Percentiles rank a stretch among this genome's conserved stretches.
phyloP scores from a whole-genome alignment of 2,797 vertebrate species.

The Xiphophorus birchmanni region DNA sequence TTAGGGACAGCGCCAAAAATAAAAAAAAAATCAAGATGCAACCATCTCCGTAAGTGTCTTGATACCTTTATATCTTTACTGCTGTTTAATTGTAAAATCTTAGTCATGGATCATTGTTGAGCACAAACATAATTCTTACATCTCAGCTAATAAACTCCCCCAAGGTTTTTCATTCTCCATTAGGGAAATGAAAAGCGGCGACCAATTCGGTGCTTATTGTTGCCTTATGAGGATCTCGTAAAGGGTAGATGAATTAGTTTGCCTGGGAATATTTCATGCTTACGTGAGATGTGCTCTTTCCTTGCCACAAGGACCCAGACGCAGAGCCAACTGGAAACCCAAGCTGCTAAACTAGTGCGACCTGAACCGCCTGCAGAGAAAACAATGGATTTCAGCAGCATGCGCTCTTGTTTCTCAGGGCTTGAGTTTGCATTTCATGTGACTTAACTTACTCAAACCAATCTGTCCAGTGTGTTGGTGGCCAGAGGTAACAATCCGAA shows the following conservation, averaged over 20 bases:
- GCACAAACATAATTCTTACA: constrained; percentile 57
- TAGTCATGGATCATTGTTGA: constrained; percentile 37
- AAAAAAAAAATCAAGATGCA: constrained; percentile 22
- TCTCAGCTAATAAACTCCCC: constrained; percentile 58
- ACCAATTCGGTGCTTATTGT: constrained; percentile 58
- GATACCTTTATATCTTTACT: constrained; percentile 35
- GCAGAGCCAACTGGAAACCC: constrained; percentile 50
- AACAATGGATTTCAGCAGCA: constrained; percentile 57
- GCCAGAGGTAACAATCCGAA: constrained; percentile 6
- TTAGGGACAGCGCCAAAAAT: constrained; percentile 45
- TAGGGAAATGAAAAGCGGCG: constrained; percentile 71
- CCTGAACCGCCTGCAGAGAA: constrained; percentile 59
- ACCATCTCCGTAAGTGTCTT: constrained; percentile 35
- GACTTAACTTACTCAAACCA: constrained; percentile 74
- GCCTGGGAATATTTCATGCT: constrained; percentile 48
- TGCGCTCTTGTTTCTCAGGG: constrained; percentile 28
- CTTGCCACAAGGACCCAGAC: constrained; percentile 29
- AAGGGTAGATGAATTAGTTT: constrained; percentile 59
- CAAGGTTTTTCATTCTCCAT: constrained; percentile 64
- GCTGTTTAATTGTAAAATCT: constrained; percentile 36
- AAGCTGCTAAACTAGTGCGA: constrained; percentile 50
- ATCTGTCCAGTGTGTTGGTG: constrained; percentile 54
- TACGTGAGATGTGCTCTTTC: constrained; percentile 21
- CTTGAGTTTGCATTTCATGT: constrained; percentile 58
- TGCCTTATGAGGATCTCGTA: constrained; percentile 63